Evolutionary conservation across 92 coral and sea anemone species (phyloP).

Genomic region (Porites cylindrica): DNA sequence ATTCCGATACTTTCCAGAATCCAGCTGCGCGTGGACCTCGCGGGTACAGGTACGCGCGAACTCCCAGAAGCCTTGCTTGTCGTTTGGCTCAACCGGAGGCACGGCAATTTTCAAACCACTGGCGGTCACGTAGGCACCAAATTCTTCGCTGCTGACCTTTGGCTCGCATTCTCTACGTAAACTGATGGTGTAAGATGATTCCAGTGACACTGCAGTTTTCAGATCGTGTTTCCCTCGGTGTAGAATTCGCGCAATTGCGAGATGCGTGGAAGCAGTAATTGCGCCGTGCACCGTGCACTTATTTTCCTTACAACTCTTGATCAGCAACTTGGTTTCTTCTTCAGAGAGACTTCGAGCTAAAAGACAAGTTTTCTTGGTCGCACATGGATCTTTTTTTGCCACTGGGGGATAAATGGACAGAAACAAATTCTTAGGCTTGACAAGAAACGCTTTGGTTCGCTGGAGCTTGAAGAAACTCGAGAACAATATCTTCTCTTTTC

Average conservation of each 20-base stretch:
- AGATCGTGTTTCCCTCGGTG: not conserved
- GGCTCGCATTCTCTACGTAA: constrained; percentile 35
- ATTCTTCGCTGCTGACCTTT: not conserved
- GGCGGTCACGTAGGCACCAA: not conserved
- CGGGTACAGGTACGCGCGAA: constrained; percentile 30
- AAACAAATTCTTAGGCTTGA: constrained; percentile 19
- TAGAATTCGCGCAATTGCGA: constrained; percentile 32
- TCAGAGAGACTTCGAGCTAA: constrained; percentile 14
- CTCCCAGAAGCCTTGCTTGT: constrained; percentile 30
- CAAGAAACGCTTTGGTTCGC: not conserved
- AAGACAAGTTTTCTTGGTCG: constrained; percentile 21
- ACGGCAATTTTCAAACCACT: not conserved
- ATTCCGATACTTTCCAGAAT: constrained; percentile 15
- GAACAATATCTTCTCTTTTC: not conserved
- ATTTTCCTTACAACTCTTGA: constrained; percentile 25
- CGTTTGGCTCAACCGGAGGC: not conserved
- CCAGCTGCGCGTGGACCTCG: constrained; percentile 22
- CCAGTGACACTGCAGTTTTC: not conserved
- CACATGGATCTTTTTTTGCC: not conserved
- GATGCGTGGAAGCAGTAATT: constrained; percentile 32
- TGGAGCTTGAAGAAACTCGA: constrained; percentile 7
- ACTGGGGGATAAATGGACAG: constrained; percentile 38
- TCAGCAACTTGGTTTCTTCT: constrained; percentile 31
- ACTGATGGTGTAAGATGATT: constrained; percentile 10
- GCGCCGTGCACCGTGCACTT: constrained; percentile 53